phyloP scores from a whole-genome alignment of 2,888 invertebrate species.

The Drosophila neotestacea region DNA sequence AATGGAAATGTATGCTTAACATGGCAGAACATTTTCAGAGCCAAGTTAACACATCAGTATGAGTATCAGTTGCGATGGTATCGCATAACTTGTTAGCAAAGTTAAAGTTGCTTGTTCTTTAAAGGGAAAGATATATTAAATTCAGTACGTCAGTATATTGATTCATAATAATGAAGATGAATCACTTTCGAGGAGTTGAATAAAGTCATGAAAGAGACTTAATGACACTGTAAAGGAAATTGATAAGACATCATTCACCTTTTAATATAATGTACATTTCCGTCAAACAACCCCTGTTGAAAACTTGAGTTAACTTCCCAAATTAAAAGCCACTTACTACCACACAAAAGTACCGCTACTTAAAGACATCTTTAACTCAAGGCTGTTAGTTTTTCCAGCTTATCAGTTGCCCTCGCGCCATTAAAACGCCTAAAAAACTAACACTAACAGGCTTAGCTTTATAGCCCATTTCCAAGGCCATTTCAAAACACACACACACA shows the following conservation, averaged over 20 bases:
- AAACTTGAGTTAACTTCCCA: slow-evolving; percentile 12
- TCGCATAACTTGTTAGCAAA: slow-evolving; percentile 21
- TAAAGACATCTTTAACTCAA: slow-evolving; percentile 19
- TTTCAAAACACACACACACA: slow-evolving; percentile 11
- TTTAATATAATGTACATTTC: neutral
- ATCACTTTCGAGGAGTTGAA: neutral
- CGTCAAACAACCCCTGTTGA: neutral
- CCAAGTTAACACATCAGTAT: neutral
- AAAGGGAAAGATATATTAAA: neutral
- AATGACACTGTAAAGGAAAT: neutral
- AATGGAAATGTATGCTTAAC: slow-evolving; percentile 14
- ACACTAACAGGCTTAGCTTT: slow-evolving; percentile 46
- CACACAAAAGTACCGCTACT: slow-evolving; percentile 26
- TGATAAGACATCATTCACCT: slow-evolving; percentile 7
- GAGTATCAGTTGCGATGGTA: neutral
- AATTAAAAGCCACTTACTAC: slow-evolving; percentile 33
- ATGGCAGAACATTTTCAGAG: slow-evolving; percentile 2
- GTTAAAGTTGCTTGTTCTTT: neutral
- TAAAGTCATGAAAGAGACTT: slow-evolving; percentile 7
- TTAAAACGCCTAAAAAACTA: slow-evolving; percentile 32
- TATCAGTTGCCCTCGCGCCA: slow-evolving; percentile 40
- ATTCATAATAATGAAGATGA: neutral
- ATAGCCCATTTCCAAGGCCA: slow-evolving; percentile 49
- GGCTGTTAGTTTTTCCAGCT: slow-evolving; percentile 18
- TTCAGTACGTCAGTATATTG: neutral